A percentile compares a stretch with the other conserved stretches of the same genome.
phyloP scores from a whole-genome alignment of 53 echinoderm and acorn worm genomes.

The Antedon mediterranea region DNA sequence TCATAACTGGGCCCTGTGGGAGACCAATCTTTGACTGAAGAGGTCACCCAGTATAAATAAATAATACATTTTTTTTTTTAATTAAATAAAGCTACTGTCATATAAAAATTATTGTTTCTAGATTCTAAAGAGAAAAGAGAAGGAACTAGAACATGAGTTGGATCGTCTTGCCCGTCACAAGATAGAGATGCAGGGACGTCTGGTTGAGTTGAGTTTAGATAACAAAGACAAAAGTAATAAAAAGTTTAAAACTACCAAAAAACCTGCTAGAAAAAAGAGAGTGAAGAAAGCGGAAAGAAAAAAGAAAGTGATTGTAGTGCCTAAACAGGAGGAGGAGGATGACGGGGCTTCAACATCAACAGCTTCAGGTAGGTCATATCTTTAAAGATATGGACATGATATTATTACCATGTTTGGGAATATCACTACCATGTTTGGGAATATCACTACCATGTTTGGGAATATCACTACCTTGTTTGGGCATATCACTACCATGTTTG shows the following conservation, averaged over 20 bases:
- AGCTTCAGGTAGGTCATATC: conserved; percentile 5
- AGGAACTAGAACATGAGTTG: conserved; percentile 40
- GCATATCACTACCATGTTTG: too few relatives aligned
- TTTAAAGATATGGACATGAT: too few relatives aligned
- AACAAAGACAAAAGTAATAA: not conserved
- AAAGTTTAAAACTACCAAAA: not conserved
- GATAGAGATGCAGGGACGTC: conserved; percentile 29
- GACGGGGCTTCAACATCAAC: conserved; percentile 17
- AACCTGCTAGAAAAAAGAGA: conserved; percentile 14
- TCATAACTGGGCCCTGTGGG: too few relatives aligned
- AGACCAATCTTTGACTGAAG: too few relatives aligned
- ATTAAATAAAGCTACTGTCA: too few relatives aligned
- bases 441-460: too few relatives aligned
- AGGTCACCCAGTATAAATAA: too few relatives aligned
- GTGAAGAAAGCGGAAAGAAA: not conserved
- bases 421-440: too few relatives aligned
- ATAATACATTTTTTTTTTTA: too few relatives aligned
- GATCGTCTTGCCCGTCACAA: conserved; percentile 44
- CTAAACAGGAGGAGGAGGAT: conserved; percentile 3
- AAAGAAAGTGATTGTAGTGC: not conserved
- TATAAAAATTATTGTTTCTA: not conserved
- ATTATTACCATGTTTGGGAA: too few relatives aligned
- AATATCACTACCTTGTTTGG: too few relatives aligned
- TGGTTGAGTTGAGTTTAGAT: conserved; percentile 17
- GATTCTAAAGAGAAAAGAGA: conserved; percentile 46